Base-by-base conservation (phyloP, 2,113 vertebrate species). In the Nanorana parkeri region DNA sequence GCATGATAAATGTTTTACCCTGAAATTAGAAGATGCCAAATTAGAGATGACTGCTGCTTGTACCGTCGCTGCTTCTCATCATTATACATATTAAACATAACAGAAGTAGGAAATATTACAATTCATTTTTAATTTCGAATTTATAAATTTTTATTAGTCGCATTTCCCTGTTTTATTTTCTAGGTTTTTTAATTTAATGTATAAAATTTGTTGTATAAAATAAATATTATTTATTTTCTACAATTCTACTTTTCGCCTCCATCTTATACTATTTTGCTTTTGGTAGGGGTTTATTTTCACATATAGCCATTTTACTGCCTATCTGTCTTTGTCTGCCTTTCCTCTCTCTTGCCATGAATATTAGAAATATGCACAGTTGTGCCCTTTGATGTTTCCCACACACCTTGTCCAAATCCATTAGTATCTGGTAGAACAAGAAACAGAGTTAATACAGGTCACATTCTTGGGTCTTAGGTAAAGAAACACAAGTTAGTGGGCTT, bases 311-410 rank as follows among this genome's bases (percentile, higher is more conserved):
- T 61, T 75, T 61, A 47, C 21, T 61, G 24, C 28, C 8, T 28
- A 60, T 76, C 69, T 72, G 17, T 19, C 77, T 68, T 32, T 28
- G 20, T 29, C 51, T 63, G 56, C 23, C 23, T 68, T 71, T 52
- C 29, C 23, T 71, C 32, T 60, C 29, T 36, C 16, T 69, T 58
- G 68, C 56, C 17, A 51, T 61, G 68, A 61, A 63, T 63, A 71
- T 71, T 24, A 63, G 32, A 80, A 71, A 80, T 60, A 13, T 60
- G 51, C 65, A 28, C 24, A 80, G 55, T 63, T 71, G 58, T 80
- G 67, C 21, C 47, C 67, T 80, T 80, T 80, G 78, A 80, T 71
- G 78, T 80, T 80, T 80, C 78, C 78, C 78, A 80, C 78, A 56
- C 78, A 80, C 68, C 67, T 71, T 72, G 78, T 80, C 78, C 67